phyloP scores from a whole-genome alignment of 2,113 vertebrate genomes.

The Gnathonemus echidnorhynchus region DNA sequence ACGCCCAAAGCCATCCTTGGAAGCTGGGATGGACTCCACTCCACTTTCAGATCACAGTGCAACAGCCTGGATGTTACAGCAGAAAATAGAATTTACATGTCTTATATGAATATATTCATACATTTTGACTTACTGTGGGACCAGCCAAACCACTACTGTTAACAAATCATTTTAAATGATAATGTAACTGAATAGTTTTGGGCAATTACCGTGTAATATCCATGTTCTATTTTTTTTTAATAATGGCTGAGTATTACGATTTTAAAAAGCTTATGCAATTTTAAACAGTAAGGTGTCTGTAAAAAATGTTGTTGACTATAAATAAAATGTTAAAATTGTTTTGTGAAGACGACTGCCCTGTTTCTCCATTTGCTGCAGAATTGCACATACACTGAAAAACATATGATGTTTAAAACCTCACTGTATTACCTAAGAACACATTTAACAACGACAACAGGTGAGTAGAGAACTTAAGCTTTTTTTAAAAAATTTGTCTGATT shows the following conservation, averaged over 20 bases:
- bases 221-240: slow-evolving; percentile 21
- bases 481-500: background rate
- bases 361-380: background rate
- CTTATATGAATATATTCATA: slow-evolving; percentile 12
- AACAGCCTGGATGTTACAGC: slow-evolving; percentile 1
- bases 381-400: background rate
- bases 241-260: slow-evolving; percentile 28
- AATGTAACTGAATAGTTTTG: slow-evolving; percentile 23
- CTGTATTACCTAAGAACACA: background rate
- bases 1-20: background rate
- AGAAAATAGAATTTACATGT: slow-evolving; percentile 12
- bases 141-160: slow-evolving; percentile 21
- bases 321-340: slow-evolving; percentile 17
- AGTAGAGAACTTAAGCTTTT: background rate
- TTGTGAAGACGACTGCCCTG: background rate
- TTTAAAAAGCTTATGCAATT: slow-evolving; percentile 29
- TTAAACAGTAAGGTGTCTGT: slow-evolving; percentile 28
- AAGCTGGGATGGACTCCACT: slow-evolving; percentile 2
- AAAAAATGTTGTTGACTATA: slow-evolving; percentile 21
- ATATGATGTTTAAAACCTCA: background rate
- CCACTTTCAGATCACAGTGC: background rate
- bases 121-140: slow-evolving; percentile 13
- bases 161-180: slow-evolving; percentile 19
- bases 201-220: slow-evolving; percentile 15
- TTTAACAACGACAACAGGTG: background rate